Evolutionary conservation across 2,888 invertebrate genomes (phyloP), one percentile per base, ranked within the genome.

Genomic region (Harpalus rufipes): DNA sequence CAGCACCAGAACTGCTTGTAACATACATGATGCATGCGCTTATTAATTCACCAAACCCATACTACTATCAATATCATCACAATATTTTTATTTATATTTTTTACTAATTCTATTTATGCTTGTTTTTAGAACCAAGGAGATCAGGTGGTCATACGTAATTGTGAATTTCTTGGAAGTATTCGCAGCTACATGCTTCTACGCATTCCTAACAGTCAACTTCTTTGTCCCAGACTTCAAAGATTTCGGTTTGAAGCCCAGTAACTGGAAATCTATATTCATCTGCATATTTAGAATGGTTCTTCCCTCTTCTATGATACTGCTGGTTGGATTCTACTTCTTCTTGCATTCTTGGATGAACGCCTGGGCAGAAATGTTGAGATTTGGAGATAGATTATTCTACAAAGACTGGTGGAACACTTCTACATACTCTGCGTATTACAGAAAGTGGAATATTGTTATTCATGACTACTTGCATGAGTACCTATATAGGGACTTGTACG

Each of bases 341-440:
- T 92, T 99, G 4, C 98, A 99, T 89, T 94, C 96, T 1, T 98
- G 98, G 97, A 93, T 96, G 88, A 99, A 99, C 91, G 96, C 96
- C 18, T 97, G 96, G 89, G 96, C 97, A 0, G 99, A 99, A 91
- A 93, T 98, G 91, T 90, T 98, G 85, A 93, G 93, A 86, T 99
- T 99, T 90, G 96, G 94, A 6, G 97, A 99, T 92, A 91, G 98
- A 89, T 93, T 95, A 92, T 95, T 97, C 92, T 95, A 97, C 89
- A 94, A 97, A 95, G 97, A 97, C 89, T 99, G 98, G 98, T 99
- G 98, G 99, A 98, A 96, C 81, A 94, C 95, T 1, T 94, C 95
- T 0, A 94, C 95, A 12, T 98, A 95, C 91, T 94, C 95, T 0
- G 93, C 92, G 12, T 99, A 95, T 91, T 98, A 97, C 90, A 94